Evolutionary conservation across 1,140 invertebrate genomes (phyloP), one percentile per base, ranked within the genome.

Genomic region (Grapholita molesta): DNA sequence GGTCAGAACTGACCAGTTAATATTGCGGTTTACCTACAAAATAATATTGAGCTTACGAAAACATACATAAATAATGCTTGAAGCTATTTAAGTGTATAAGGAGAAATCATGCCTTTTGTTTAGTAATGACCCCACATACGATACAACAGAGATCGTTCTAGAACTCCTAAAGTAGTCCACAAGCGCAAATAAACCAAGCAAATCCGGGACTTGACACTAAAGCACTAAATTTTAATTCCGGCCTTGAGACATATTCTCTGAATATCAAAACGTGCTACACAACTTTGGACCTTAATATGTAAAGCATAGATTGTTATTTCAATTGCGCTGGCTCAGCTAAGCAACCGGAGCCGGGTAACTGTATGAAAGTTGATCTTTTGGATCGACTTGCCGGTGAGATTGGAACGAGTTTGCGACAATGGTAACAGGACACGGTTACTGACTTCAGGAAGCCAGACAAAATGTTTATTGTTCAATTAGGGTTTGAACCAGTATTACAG

Each of bases 281-380:
- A 48, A 48, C 7, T 48, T 48, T 21, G 15, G 9, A 48, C 42
- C 42, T 48, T 21, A 48, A 48, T 8, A 8, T 48, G 15, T 21
- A 48, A 18, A 5, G 18, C 18, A 48, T 48, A 48, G 3, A 48
- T 15, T 8, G 2, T 15, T 48, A 3, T 21, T 9, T 6, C 6
- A 5, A 48, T 48, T 48, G 15, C 6, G 35, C 12, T 38, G 9
- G 35, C 5, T 38, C 21, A 21, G 18, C 15, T 21, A 21, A 21
- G 42, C 42, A 48, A 48, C 42, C 42, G 42, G 42, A 48, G 42
- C 42, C 9, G 15, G 12, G 42, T 21, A 18, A 7, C 15, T 21
- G 52, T 53, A 55, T 30, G 55, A 61, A 61, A 61, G 55, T 28
- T 61, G 55, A 61, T 61, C 55, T 61, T 61, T 28, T 15, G 25